phyloP scores from a whole-genome alignment of 2,113 vertebrate genomes.

The Isichthys henryi region DNA sequence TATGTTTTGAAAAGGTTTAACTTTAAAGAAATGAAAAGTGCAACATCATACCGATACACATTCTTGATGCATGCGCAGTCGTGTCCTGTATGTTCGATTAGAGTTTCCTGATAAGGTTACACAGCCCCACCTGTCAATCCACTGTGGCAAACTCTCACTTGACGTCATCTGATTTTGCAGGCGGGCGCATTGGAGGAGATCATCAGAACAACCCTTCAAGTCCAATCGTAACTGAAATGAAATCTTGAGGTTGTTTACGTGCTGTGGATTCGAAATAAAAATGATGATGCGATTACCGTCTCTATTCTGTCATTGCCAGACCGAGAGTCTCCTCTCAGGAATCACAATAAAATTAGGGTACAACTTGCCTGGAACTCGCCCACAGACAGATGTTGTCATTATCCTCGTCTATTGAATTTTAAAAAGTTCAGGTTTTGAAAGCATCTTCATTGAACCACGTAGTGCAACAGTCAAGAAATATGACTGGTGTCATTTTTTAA shows the following conservation, averaged over 20 bases:
- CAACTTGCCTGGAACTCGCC: slow-evolving; percentile 16
- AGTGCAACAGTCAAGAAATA: neutral
- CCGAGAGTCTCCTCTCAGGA: slow-evolving; percentile 48
- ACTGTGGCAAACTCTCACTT: slow-evolving; percentile 9
- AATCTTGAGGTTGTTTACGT: neutral
- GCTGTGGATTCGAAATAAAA: neutral
- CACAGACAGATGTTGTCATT: neutral
- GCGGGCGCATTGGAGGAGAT: slow-evolving; percentile 42
- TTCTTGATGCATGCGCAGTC: neutral
- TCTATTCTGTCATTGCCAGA: slow-evolving; percentile 26
- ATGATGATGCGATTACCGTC: slow-evolving; percentile 7
- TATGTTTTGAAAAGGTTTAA: neutral
- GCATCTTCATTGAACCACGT: neutral
- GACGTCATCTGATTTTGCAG: slow-evolving; percentile 48
- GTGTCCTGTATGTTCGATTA: neutral
- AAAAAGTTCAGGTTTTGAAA: slow-evolving; percentile 21
- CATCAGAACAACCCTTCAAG: slow-evolving; percentile 44
- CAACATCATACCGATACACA: neutral
- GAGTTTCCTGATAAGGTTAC: neutral
- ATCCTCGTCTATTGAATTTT: slow-evolving; percentile 2
- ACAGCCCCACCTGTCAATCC: neutral
- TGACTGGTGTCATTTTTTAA: neutral
- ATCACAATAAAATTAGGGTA: slow-evolving; percentile 36
- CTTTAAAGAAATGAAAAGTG: neutral
- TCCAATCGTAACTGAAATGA: slow-evolving; percentile 33